Evolutionary conservation across 2,888 invertebrate species (phyloP).

Genomic region (Xanthostigma xanthostigma): DNA sequence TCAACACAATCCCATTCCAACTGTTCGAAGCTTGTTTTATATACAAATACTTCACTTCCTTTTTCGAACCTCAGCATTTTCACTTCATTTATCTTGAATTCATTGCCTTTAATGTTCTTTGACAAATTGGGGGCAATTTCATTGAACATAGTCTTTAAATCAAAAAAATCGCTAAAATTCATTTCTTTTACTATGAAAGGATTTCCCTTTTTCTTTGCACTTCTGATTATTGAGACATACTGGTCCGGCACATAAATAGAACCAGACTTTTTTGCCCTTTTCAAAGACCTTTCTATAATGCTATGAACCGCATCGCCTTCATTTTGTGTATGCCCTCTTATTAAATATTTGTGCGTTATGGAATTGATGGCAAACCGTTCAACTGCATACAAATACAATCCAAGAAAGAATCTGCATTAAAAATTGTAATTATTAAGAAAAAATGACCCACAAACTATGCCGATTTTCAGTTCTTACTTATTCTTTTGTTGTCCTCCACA

Average conservation of each 20-base stretch:
- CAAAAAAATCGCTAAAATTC: not conserved
- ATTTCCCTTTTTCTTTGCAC: too few relatives aligned
- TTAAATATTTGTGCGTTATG: slow-evolving; percentile 2
- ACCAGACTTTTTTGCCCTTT: not conserved
- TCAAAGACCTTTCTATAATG: not conserved
- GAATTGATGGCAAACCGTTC: not conserved
- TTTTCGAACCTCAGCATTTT: not conserved
- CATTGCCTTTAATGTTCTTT: slow-evolving; percentile 1
- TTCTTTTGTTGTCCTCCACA: slow-evolving; percentile 4
- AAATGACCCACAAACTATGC: too few relatives aligned
- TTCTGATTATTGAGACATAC: too few relatives aligned
- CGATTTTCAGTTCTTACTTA: too few relatives aligned
- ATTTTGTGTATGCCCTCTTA: slow-evolving; percentile 6
- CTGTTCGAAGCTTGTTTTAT: too few relatives aligned
- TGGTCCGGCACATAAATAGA: too few relatives aligned
- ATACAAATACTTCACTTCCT: too few relatives aligned
- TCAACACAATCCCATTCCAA: too few relatives aligned
- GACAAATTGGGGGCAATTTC: not conserved
- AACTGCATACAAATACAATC: slow-evolving; percentile 2
- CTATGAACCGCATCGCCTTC: slow-evolving; percentile 1
- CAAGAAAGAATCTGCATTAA: slow-evolving; percentile 2
- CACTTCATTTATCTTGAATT: slow-evolving; percentile 1
- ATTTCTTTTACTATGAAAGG: too few relatives aligned
- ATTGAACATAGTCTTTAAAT: slow-evolving; percentile 3
- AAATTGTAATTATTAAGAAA: too few relatives aligned